phyloP scores from a whole-genome alignment of 30 jellyfish, hydroid and myxozoan genomes.

The Pseudorhiza aurosa region DNA sequence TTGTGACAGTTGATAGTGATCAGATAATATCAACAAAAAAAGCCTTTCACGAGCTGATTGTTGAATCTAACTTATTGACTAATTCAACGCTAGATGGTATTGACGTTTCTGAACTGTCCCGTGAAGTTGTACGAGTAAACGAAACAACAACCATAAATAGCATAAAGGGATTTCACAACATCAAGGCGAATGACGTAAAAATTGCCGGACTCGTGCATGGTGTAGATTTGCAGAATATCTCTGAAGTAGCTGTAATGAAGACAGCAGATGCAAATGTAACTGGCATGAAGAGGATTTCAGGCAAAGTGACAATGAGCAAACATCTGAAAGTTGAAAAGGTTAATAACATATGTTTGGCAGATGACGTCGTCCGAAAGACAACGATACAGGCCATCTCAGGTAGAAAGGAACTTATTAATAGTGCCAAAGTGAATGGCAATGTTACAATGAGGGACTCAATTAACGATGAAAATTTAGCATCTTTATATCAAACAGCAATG shows the following conservation, averaged over 20 bases:
- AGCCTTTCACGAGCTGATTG: conserved; percentile 11
- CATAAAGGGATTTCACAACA: not conserved
- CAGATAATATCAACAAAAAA: conserved; percentile 55
- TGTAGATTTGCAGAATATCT: conserved; percentile 7
- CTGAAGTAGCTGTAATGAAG: conserved; percentile 32
- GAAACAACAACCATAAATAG: conserved; percentile 15
- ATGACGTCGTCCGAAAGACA: conserved; percentile 49
- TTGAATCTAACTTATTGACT: conserved; percentile 21
- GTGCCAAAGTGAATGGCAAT: conserved; percentile 29
- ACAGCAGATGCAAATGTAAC: not conserved
- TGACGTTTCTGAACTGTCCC: conserved; percentile 45
- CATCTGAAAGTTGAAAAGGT: conserved; percentile 4
- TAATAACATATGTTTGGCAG: conserved; percentile 23
- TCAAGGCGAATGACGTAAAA: not conserved
- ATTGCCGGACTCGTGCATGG: conserved; percentile 32
- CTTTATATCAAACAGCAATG: conserved; percentile 43
- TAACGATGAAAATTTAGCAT: conserved; percentile 49
- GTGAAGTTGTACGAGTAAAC: not conserved
- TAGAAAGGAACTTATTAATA: not conserved
- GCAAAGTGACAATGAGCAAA: conserved; percentile 11
- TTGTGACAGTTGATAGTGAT: conserved; percentile 58
- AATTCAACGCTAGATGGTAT: conserved; percentile 58
- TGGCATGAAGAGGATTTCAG: conserved; percentile 34
- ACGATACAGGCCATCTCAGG: conserved; percentile 54
- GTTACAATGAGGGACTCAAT: not conserved